phyloP scores from a whole-genome alignment of 2,113 vertebrate species.

The Macrotus californicus region DNA sequence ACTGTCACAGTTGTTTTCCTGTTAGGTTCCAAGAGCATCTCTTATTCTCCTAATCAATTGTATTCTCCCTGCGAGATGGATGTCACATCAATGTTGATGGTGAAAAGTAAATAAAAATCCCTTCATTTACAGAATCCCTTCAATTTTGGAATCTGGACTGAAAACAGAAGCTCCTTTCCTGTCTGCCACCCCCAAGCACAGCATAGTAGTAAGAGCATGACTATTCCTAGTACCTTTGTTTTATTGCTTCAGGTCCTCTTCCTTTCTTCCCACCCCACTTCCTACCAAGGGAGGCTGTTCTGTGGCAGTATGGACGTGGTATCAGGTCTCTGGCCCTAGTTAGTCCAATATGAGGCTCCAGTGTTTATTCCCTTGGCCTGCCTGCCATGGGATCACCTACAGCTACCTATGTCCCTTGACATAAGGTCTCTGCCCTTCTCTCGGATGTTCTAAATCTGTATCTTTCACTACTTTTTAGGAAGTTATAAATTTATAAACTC shows the following conservation, averaged over 20 bases:
- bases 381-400: not conserved
- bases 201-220: not conserved
- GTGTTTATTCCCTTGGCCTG: not conserved
- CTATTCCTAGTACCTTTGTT: not conserved
- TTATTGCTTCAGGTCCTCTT: not conserved
- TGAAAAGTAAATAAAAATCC: not conserved
- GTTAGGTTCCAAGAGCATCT: not conserved
- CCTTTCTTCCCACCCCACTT: not conserved
- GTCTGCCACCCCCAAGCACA: not conserved
- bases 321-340: not conserved
- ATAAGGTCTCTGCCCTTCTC: not conserved
- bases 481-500: not conserved
- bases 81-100: not conserved
- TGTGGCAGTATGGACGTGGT: not conserved
- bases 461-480: not conserved
- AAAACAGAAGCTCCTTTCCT: not conserved
- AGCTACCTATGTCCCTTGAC: not conserved
- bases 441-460: not conserved
- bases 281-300: not conserved
- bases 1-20: not conserved
- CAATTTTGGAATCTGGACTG: not conserved
- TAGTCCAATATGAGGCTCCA: not conserved
- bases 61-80: not conserved
- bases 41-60: not conserved
- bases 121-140: not conserved